phyloP scores from a whole-genome alignment of 1,140 invertebrate species.

The Saccostrea echinata region DNA sequence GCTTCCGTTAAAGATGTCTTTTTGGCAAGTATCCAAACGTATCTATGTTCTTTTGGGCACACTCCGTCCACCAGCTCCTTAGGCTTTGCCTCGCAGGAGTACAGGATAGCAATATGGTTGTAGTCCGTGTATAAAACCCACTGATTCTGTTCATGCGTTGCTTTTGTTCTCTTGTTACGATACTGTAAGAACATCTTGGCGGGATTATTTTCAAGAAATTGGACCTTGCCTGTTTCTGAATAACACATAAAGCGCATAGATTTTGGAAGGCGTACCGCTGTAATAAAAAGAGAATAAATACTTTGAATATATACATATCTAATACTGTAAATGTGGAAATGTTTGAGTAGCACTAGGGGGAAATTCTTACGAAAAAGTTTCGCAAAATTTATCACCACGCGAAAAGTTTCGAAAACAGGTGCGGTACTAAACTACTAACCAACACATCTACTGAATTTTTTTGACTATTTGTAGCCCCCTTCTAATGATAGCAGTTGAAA shows the following conservation, averaged over 20 bases:
- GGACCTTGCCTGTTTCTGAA: neutral
- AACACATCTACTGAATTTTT: no score
- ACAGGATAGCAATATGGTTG: neutral
- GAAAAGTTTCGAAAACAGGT: no score
- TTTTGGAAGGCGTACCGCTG: neutral
- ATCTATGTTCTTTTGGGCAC: neutral
- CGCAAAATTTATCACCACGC: no score
- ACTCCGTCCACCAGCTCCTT: neutral
- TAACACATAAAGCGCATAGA: neutral
- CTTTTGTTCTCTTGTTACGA: neutral
- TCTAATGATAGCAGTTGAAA: no score
- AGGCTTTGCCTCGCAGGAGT: neutral
- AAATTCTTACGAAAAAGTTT: no score
- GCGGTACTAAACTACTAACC: no score
- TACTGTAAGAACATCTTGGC: constrained; percentile 21
- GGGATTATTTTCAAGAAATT: neutral
- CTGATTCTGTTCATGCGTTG: neutral
- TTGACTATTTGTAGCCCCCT: no score
- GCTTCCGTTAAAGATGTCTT: neutral
- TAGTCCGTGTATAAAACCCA: constrained; percentile 13
- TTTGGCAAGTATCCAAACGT: neutral
- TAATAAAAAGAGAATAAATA: neutral
- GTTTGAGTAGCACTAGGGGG: no score
- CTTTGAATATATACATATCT: no score
- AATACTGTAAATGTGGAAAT: no score